phyloP scores from a whole-genome alignment of 2,888 invertebrate species.

The Diarsia brunnea region DNA sequence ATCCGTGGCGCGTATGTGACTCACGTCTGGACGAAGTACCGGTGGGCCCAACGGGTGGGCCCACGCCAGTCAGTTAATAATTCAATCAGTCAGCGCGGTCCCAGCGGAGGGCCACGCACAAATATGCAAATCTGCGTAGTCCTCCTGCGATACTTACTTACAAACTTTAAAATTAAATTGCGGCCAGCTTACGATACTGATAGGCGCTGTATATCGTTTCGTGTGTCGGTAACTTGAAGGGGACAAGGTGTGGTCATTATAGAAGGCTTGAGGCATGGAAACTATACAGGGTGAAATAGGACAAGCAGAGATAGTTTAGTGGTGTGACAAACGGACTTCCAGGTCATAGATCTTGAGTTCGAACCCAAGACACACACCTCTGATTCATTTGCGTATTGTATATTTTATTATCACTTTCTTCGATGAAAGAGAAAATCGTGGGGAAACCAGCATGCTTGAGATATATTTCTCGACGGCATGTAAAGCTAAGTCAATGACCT shows the following conservation, averaged over 20 bases:
- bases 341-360: too few species aligned
- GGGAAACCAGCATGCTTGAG: too few species aligned
- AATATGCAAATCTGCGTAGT: constrained; percentile 82
- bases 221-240: constrained; percentile 9
- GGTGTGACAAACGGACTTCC: too few species aligned
- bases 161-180: constrained; percentile 83
- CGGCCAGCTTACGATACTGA: constrained; percentile 71
- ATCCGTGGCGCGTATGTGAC: constrained; percentile 76
- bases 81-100: constrained; percentile 83
- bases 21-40: constrained; percentile 81
- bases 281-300: neutral
- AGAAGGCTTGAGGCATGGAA: neutral
- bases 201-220: constrained; percentile 68
- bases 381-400: too few species aligned
- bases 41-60: constrained; percentile 69
- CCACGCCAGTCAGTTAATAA: constrained; percentile 83
- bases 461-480: too few species aligned
- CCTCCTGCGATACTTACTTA: constrained; percentile 74
- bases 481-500: too few species aligned
- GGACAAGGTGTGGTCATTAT: neutral
- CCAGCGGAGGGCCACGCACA: constrained; percentile 78
- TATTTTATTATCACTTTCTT: too few species aligned
- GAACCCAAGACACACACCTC: too few species aligned
- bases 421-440: too few species aligned
- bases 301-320: too few species aligned